Base-by-base conservation (phyloP, 2,113 vertebrate genomes). In the Solenodon paradoxus region DNA sequence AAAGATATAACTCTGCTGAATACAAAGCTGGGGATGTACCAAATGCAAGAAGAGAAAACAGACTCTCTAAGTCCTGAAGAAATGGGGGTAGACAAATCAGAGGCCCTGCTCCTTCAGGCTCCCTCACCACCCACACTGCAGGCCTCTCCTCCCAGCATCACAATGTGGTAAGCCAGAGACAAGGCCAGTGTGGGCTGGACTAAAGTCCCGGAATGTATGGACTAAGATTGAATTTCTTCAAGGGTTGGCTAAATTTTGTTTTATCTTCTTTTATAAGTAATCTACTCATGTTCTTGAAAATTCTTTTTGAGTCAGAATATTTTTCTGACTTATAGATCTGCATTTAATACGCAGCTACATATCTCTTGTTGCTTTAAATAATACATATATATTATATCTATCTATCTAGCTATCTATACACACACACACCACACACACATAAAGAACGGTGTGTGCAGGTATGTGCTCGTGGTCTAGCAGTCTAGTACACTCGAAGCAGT, bases 151-250 rank as follows among this genome's bases (percentile, higher is more conserved):
- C 20, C 83, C 13, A 0, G 5, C 0, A 0, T 19, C 12, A 38
- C 59, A 11, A 28, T 17, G 11, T 97, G 94, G 92, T 97, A 53
- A 97, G 94, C 86, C 3, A 40, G 77, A 55, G 16, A 26, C 16
- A 69, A n/a, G 20, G 64, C 26, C 4, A 22, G 5, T 9, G 10
- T 8, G 45, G 49, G 47, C 71, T 80, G 9, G 1, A 45, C 53
- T 45, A 7, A 68, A 4, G 40, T 64, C n/a, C 61, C 19, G 32
- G 75, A 8, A 61, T 42, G 32, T 28, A 71, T 15, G 30, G 11
- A 69, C 30, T 63, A n/a, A 55, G 49, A 68, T 0, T 49, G 63
- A 63, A 13, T 85, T 42, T 63, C 1, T 16, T 72, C 40, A 47
- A 81, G 15, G 24, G 19, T 38, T 90, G 42, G 82, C 30, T 84